These are phyloP conservation scores for Dicranocentrus wangi DNA, from an alignment of 2,888 invertebrate species.

Conservation along the genomic window DNA sequence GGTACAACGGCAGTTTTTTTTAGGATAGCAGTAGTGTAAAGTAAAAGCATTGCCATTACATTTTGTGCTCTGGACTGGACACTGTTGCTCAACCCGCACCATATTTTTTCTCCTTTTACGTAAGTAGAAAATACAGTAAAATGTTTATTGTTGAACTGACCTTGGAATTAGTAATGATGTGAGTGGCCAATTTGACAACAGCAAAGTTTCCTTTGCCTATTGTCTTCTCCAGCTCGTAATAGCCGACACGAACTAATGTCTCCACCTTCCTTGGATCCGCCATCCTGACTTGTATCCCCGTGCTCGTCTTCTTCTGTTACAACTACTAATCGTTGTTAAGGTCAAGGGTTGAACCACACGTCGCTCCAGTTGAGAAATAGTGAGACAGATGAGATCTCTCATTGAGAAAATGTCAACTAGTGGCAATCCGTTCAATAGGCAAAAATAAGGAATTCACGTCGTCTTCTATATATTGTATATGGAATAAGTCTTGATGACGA, in stretches of 20 bases:
- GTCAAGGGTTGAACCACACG: constrained; percentile 29
- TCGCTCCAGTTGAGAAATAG: constrained; percentile 41
- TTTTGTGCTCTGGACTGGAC: constrained; percentile 28
- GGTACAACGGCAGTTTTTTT: constrained; percentile 5
- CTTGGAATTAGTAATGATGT: constrained; percentile 98
- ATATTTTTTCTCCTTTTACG: constrained; percentile 14
- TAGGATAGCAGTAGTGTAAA: too few species aligned
- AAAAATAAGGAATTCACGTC: neutral
- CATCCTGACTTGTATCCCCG: constrained; percentile 32
- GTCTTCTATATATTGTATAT: too few species aligned
- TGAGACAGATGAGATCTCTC: constrained; percentile 52
- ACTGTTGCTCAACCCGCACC: constrained; percentile 28
- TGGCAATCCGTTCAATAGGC: constrained; percentile 12
- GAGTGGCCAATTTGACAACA: constrained; percentile 97
- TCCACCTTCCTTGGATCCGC: constrained; percentile 69
- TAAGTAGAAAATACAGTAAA: constrained; percentile 11
- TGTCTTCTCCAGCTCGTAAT: constrained; percentile 97
- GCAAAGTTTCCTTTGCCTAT: constrained; percentile 99
- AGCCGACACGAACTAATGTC: constrained; percentile 86
- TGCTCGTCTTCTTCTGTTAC: constrained; percentile 8
- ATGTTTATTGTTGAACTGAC: constrained; percentile 79
- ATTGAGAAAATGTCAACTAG: constrained; percentile 54
- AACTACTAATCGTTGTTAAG: constrained; percentile 19
- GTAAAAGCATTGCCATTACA: too few species aligned
- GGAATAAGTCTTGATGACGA: constrained; percentile 27